Conservation (phyloP, 2,113 vertebrate genomes). For the Romanogobio albipinnatus region DNA sequence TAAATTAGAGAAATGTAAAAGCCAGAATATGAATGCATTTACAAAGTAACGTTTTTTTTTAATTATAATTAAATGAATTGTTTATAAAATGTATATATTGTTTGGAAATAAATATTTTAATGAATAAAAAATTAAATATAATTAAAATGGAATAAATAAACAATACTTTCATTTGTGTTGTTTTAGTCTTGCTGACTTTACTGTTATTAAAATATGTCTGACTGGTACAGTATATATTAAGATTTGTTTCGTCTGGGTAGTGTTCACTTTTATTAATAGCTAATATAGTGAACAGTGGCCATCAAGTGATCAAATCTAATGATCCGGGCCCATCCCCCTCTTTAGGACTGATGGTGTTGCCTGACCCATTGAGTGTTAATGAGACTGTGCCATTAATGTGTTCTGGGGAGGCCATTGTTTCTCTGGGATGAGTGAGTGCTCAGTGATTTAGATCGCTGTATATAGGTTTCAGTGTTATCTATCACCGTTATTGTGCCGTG, state of each 20-base stretch:
- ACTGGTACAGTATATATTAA: neutral
- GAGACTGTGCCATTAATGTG: slow-evolving; percentile 52
- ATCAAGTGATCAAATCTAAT: slow-evolving; percentile 37
- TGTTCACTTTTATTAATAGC: neutral
- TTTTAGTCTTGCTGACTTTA: too few species aligned
- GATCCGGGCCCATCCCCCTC: slow-evolving; percentile 38
- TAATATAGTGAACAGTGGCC: slow-evolving; percentile 28
- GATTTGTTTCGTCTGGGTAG: neutral
- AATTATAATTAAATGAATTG: too few species aligned
- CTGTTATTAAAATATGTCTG: neutral
- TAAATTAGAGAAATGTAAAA: neutral
- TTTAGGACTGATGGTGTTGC: slow-evolving; percentile 41
- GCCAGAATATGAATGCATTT: neutral
- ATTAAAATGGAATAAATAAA: too few species aligned
- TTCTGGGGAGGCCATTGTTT: slow-evolving; percentile 49
- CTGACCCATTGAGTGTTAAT: slow-evolving; percentile 61
- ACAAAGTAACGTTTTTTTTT: neutral
- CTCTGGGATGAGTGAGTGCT: slow-evolving; percentile 34
- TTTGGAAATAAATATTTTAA: too few species aligned
- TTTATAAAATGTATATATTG: too few species aligned
- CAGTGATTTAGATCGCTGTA: slow-evolving; percentile 38
- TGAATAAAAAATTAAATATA: too few species aligned
- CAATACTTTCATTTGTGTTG: too few species aligned
- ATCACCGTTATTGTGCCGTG: slow-evolving; percentile 14
- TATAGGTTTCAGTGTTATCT: slow-evolving; percentile 36